Base-by-base conservation (phyloP, 2,113 vertebrate genomes). In the Sylvilagus bachmani region DNA sequence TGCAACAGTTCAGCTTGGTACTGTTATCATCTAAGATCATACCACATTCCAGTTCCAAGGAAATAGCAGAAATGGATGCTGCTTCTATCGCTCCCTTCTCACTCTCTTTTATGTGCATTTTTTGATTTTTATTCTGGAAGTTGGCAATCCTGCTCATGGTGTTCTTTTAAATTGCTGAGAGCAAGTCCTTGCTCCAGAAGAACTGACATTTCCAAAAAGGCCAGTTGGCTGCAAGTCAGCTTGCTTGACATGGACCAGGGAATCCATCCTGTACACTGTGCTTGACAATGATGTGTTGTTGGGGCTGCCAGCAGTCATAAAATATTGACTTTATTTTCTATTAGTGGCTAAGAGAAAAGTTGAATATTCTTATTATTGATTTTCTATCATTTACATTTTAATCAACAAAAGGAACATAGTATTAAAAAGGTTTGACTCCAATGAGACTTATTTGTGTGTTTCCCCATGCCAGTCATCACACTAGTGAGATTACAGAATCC, bases 41-140 rank as follows among this genome's bases (percentile, higher is more conserved):
- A 93, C 90, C 71, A 80, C 74, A 69, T 69, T 92, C 93, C 81
- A 71, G 78, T 93, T 95, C 36, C 93, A 69, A 94, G 77, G 21
- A 79, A 78, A 2, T 38, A 44, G 4, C 38, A 92, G 44, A 14
- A 88, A n/a, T 55, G 11, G 36, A 25, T 75, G 0, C 29, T 62
- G 9, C 2, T 62, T n/a, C 29, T 91, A 0, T 10, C 17, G 1
- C 17, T 71, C 29, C n/a, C 53, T n/a, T 31, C 81, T 69, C 53
- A 29, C 4, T 4, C 82, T 16, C 21, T 16, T 61, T n/a, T 69
- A 69, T 16, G 36, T 4, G 29, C 10, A 29, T 83, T 89, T 89
- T n/a, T 7, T 69, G 10, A 3, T 83, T 33, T 58, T 94, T 83
- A 77, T 67, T 70, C 84, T 88, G 36, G 78, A 95, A 21, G 8